Evolutionary conservation across 2,113 vertebrate genomes (phyloP).

Genomic region (Pheucticus melanocephalus): DNA sequence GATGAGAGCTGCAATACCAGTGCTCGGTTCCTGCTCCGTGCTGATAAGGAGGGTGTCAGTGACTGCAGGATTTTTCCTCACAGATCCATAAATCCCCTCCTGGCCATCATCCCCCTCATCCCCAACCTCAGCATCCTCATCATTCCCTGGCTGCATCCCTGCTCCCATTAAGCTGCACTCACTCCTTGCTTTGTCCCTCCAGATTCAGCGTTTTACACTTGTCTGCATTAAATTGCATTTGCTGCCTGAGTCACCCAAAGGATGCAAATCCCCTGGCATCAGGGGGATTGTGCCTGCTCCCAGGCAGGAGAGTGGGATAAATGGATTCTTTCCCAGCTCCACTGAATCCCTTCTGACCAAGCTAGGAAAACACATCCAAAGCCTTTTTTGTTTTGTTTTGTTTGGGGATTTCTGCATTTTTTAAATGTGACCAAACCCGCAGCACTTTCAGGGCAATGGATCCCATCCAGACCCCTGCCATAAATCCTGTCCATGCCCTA

Average conservation of each 20-base stretch:
- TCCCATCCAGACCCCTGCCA: background rate
- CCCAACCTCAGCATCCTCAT: background rate
- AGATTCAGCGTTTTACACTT: background rate
- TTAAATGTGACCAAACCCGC: background rate
- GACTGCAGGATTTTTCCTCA: background rate
- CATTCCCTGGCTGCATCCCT: background rate
- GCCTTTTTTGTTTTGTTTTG: background rate
- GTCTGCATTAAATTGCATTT: background rate
- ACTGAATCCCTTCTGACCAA: background rate
- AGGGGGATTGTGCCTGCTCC: background rate
- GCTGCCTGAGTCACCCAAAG: constrained; percentile 20
- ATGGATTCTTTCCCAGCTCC: background rate
- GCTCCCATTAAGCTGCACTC: background rate
- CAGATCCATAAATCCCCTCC: background rate
- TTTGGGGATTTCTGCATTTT: background rate
- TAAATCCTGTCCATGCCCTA: background rate
- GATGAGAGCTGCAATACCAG: background rate
- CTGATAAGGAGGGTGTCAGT: background rate
- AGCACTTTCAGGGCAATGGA: background rate
- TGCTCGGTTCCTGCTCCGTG: background rate
- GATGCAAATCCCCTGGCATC: constrained; percentile 27
- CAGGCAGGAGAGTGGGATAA: background rate
- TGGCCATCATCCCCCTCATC: background rate
- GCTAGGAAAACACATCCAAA: background rate
- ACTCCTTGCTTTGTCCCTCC: background rate